Evolutionary conservation across 2,113 vertebrate genomes (phyloP), one percentile per base, ranked within the genome.

Genomic region (Mus pahari): DNA sequence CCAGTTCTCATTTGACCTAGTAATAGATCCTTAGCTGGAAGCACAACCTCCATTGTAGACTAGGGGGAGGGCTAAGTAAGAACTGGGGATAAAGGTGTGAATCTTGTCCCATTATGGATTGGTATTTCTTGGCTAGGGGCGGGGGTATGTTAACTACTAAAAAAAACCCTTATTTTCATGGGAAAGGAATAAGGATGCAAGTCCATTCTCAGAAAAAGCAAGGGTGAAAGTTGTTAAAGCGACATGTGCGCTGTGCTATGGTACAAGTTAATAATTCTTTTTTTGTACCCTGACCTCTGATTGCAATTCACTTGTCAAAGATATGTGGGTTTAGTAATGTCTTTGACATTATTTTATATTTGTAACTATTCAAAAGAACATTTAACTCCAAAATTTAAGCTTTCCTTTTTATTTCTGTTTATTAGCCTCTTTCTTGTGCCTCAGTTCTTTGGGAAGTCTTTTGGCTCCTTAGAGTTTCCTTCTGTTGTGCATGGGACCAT

Each of bases 281-380:
- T 90, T 96, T 92, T 96, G 97, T 96, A 96, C 92, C 90, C 78
- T 94, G 93, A 86, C 74, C 93, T 96, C 79, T 92, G 90, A 74
- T 83, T 95, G 75, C 64, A 95, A 83, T 55, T 94, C 50, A 87
- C 74, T 96, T 96, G 93, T 66, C 62, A 86, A 42, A 94, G 53
- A 62, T 26, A 36, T 62, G 19, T 94, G 74, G 24, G 55, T 45
- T 95, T 94, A 75, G 78, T 96, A 87, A 95, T 96, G 92, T 93
- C 71, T 90, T 96, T 81, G 50, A 88, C 77, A 92, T 22, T 71
- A 92, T 22, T 71, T 93, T 87, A 22, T 90, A 48, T 55, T 96
- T 88, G 86, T 64, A 78, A 66, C 75, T 70, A 94, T 94, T 53
- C 10, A n/a, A 90, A 93, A 95, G 81, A 70, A n/a, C 3, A 86